Base-by-base conservation (phyloP, 2,113 vertebrate genomes). In the Thunnus thynnus region DNA sequence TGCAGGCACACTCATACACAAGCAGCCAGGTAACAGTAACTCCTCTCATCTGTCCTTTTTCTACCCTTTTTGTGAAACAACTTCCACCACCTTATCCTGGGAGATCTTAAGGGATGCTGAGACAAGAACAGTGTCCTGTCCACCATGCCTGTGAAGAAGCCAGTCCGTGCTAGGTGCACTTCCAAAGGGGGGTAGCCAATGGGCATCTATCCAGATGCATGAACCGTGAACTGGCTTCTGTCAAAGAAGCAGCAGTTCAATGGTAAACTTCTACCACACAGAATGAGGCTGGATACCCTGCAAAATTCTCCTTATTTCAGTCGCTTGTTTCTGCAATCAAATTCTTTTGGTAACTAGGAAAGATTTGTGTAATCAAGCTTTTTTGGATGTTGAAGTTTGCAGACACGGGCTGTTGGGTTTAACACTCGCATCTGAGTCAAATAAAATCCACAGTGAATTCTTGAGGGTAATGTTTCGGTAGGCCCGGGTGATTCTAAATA, bases 401-500 rank as follows among this genome's bases (percentile, higher is more conserved):
- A 63, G 48, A 80, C 20, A 16, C 0, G 10, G 17, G 13, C 27
- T 50, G 41, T 46, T 76, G 58, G 69, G 46, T 72, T 86, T 71
- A 51, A 79, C 25, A 18, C 47, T 79, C 16, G 22, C 65, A 65
- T 66, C 8, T 13, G 27, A 80, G 69, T 72, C 67, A 47, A 69
- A 68, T 50, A 64, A 80, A 51, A 74, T 58, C 25, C 7, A 52
- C 16, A 41, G 16, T 6, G 67, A 61, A 86, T 87, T 87, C 69
- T 86, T 65, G 22, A 58, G 57, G 36, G 71, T 27, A 18, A 66
- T 64, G 84, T 86, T 88, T 87, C 41, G 30, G 75, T 85, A 71
- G 74, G 72, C 82, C 78, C 27, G 72, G 72, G 82, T 74, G 82
- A 89, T 70, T 80, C 80, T 78, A 85, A 88, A 88, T 20, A 65